phyloP scores from a whole-genome alignment of 2,113 vertebrate genomes.

The Rhombomys opimus region DNA sequence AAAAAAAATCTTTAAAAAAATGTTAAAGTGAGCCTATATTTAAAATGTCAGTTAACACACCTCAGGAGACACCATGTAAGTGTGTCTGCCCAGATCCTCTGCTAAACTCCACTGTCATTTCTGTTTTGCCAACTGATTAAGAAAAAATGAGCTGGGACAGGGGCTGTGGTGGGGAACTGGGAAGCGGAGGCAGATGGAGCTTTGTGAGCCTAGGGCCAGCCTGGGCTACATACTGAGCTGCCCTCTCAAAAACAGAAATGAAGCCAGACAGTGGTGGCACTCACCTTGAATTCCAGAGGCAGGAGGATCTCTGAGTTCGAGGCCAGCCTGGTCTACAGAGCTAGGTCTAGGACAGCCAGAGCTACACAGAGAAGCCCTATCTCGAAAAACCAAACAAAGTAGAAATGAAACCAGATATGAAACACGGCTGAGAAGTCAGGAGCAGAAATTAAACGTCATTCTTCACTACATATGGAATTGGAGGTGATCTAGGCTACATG shows the following conservation, averaged over 20 bases:
- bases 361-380: neutral
- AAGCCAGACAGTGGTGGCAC: neutral
- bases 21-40: neutral
- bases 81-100: conserved; percentile 10
- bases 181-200: neutral
- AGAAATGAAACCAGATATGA: neutral
- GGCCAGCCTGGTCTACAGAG: neutral
- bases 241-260: neutral
- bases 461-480: neutral
- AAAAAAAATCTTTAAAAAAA: neutral
- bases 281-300: neutral
- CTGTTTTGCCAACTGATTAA: conserved; percentile 60
- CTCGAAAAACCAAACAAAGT: neutral
- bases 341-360: neutral
- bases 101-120: conserved; percentile 42
- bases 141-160: neutral
- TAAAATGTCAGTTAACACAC: neutral
- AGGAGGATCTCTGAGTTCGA: neutral
- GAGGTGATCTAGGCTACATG: neutral
- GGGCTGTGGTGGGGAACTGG: neutral
- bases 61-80: neutral
- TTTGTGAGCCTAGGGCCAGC: neutral
- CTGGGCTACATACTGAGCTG: neutral
- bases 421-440: neutral
- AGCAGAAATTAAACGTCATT: neutral